These are phyloP conservation scores for Lamellibrachia satsuma DNA, from an alignment of 2,888 invertebrate genomes.

Conservation along the genomic window DNA sequence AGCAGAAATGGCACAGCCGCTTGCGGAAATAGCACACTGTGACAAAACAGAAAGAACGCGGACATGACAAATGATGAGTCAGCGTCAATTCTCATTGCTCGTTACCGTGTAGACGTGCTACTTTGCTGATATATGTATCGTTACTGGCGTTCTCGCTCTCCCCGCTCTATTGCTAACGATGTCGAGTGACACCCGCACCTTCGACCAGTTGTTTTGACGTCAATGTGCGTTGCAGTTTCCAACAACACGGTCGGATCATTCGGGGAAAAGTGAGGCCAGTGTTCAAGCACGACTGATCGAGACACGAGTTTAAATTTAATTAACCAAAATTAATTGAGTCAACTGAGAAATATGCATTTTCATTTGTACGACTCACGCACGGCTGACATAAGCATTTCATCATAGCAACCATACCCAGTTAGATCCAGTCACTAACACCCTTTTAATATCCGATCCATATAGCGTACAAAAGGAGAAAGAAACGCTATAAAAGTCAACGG, in stretches of 20 bases:
- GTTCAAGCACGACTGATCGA: not conserved
- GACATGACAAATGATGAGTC: no score
- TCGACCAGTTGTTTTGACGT: not conserved
- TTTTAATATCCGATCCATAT: no score
- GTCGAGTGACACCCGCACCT: not conserved
- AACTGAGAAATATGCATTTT: not conserved
- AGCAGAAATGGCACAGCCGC: no score
- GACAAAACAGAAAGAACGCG: no score
- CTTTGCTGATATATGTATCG: not conserved
- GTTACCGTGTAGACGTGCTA: not conserved
- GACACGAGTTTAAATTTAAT: not conserved
- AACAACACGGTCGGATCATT: not conserved
- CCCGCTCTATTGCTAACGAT: not conserved
- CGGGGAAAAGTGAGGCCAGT: not conserved
- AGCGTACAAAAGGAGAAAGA: no score
- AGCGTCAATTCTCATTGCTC: no score
- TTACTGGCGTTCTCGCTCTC: not conserved
- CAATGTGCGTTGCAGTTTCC: not conserved
- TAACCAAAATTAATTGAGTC: not conserved
- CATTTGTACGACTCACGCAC: not conserved
- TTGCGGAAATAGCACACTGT: no score
- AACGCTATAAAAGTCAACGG: no score
- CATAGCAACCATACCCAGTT: not conserved
- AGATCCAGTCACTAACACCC: not conserved
- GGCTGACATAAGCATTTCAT: not conserved